Conservation (phyloP, 2,797 vertebrate genomes). For the Scarus forsteni region DNA sequence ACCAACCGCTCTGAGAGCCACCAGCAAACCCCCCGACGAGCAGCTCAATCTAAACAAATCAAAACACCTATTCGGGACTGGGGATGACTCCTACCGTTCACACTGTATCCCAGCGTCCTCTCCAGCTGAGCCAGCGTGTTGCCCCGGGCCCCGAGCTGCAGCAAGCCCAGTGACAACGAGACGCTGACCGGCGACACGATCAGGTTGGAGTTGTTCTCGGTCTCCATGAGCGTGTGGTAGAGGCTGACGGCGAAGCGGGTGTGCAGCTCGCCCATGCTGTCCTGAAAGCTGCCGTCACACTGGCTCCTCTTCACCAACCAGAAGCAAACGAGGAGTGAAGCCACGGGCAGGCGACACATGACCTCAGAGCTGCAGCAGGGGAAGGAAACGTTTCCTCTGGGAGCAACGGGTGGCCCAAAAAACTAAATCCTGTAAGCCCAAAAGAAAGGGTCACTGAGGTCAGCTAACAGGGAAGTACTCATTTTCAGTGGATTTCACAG, state of each 20-base stretch:
- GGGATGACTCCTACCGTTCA: slow-evolving; percentile 81
- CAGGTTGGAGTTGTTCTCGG: slow-evolving; percentile 85
- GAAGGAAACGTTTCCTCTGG: slow-evolving; percentile 37
- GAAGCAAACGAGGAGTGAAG: slow-evolving; percentile 77
- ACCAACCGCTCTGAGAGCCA: slow-evolving; percentile 67
- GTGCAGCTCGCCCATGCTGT: slow-evolving; percentile 84
- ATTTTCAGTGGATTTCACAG: not conserved
- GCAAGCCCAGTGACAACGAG: slow-evolving; percentile 86
- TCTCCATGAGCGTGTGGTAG: slow-evolving; percentile 77
- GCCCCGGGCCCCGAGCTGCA: slow-evolving; percentile 90
- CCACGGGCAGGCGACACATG: slow-evolving; percentile 79
- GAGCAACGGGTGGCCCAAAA: slow-evolving; percentile 10
- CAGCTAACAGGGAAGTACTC: not conserved
- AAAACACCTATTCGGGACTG: not conserved
- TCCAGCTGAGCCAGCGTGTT: slow-evolving; percentile 88
- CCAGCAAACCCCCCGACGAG: slow-evolving; percentile 21
- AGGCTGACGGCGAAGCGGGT: slow-evolving; percentile 86
- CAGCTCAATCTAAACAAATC: slow-evolving; percentile 4
- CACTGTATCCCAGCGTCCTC: slow-evolving; percentile 85
- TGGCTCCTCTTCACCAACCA: slow-evolving; percentile 73
- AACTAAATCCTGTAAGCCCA: slow-evolving; percentile 24
- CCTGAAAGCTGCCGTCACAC: slow-evolving; percentile 72
- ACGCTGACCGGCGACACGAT: slow-evolving; percentile 88
- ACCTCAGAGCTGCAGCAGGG: slow-evolving; percentile 50
- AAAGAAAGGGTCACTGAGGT: not conserved